Conservation (phyloP, 2,797 vertebrate species). For the Peromyscus eremicus region DNA sequence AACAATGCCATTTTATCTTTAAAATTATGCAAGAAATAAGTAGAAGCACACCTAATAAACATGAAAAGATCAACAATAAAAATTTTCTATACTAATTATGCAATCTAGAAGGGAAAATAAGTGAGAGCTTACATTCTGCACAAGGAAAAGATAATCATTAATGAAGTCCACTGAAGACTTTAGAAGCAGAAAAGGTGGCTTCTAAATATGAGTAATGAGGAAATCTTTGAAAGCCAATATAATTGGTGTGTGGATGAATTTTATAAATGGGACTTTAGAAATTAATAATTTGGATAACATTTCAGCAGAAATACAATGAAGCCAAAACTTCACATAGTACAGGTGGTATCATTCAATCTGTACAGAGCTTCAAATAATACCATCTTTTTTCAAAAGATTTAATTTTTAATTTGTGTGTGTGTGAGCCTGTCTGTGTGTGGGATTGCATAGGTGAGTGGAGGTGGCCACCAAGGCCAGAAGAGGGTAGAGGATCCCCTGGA, state of each 20-base stretch:
- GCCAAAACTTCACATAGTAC: neutral
- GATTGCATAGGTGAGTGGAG: neutral
- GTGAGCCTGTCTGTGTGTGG: neutral
- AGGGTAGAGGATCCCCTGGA: neutral
- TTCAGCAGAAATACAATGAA: neutral
- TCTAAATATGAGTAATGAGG: neutral
- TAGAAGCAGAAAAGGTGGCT: neutral
- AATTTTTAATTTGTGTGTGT: neutral
- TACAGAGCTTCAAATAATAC: neutral
- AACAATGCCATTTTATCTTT: neutral
- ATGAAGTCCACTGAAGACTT: neutral
- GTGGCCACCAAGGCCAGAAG: neutral
- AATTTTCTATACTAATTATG: neutral
- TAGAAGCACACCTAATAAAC: neutral
- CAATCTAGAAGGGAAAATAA: slow-evolving; percentile 34
- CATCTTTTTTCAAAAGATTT: neutral
- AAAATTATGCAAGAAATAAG: neutral
- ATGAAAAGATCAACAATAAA: neutral
- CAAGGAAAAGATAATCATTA: neutral
- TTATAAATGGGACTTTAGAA: slow-evolving; percentile 7
- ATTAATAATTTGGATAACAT: slow-evolving; percentile 5
- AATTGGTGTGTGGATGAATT: neutral
- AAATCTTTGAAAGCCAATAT: neutral
- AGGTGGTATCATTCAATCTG: neutral
- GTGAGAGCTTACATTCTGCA: neutral